phyloP scores from a whole-genome alignment of 2,113 vertebrate genomes.

The Callochromis pleurospilus region DNA sequence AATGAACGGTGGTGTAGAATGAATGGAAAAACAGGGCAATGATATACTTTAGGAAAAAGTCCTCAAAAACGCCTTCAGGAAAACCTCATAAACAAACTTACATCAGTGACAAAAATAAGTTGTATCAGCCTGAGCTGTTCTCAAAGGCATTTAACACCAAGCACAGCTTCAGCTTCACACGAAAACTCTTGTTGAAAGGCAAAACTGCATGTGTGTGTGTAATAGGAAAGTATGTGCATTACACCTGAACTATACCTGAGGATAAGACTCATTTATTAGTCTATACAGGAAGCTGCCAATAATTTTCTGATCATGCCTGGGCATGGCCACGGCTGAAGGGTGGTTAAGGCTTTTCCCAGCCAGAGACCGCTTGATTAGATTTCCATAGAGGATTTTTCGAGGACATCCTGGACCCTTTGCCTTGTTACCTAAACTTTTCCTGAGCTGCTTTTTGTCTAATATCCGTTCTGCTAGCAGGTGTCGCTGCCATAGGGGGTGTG shows the following conservation, averaged over 20 bases:
- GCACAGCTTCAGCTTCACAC: neutral
- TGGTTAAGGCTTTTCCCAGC: neutral
- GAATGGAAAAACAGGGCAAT: neutral
- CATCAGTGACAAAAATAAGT: neutral
- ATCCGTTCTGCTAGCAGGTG: neutral
- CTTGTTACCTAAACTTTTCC: neutral
- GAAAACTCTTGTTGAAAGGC: neutral
- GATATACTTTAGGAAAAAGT: neutral
- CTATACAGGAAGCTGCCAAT: neutral
- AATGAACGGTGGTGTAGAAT: fast-evolving
- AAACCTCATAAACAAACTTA: neutral
- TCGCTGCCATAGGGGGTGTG: neutral
- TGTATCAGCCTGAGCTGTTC: neutral
- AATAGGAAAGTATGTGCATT: neutral
- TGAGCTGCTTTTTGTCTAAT: neutral
- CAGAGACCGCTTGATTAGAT: neutral
- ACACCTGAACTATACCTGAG: neutral
- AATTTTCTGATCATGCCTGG: neutral
- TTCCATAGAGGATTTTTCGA: fast-evolving
- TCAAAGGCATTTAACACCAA: neutral
- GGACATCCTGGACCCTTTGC: neutral
- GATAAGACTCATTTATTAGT: neutral
- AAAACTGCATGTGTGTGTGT: neutral
- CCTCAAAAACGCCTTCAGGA: neutral
- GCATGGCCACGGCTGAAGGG: neutral